Conservation (phyloP, 2,797 vertebrate species). For the Xiphophorus birchmanni region DNA sequence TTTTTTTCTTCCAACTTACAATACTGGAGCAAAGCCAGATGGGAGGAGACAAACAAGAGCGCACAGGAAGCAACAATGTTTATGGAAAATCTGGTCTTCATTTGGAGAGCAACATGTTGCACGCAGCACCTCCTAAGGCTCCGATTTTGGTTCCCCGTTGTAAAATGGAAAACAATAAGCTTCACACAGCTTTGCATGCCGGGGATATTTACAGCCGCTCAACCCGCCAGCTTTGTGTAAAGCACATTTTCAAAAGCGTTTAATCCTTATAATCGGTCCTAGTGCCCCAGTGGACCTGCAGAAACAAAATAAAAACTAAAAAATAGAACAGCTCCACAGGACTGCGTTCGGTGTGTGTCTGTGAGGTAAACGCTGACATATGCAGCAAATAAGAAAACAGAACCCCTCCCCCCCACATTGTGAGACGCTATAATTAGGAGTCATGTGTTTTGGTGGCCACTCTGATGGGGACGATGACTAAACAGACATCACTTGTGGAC, state of each 20-base stretch:
- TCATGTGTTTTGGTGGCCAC: conserved; percentile 22
- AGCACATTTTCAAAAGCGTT: neutral
- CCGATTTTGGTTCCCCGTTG: neutral
- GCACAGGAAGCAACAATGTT: conserved; percentile 59
- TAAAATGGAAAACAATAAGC: neutral
- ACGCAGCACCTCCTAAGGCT: conserved; percentile 25
- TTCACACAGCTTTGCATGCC: neutral
- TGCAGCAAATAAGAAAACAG: conserved; percentile 51
- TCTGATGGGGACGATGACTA: conserved; percentile 42
- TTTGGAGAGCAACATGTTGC: conserved; percentile 53
- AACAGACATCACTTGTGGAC: conserved; percentile 40
- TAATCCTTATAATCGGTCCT: neutral
- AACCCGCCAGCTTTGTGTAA: neutral
- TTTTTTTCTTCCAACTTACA: neutral
- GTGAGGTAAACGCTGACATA: conserved; percentile 57
- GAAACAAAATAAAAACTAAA: neutral
- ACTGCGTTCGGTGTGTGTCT: conserved; percentile 26
- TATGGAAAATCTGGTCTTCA: conserved; percentile 61
- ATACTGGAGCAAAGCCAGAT: conserved; percentile 30
- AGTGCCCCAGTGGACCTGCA: neutral
- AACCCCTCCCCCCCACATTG: neutral
- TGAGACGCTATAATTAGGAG: conserved; percentile 56
- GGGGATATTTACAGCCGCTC: neutral
- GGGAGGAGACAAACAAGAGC: conserved; percentile 34
- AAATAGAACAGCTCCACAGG: conserved; percentile 25